A percentile compares a stretch with the other conserved stretches of the same genome.
Conservation (phyloP, 2,797 vertebrate species). For the Rhabdomys pumilio region DNA sequence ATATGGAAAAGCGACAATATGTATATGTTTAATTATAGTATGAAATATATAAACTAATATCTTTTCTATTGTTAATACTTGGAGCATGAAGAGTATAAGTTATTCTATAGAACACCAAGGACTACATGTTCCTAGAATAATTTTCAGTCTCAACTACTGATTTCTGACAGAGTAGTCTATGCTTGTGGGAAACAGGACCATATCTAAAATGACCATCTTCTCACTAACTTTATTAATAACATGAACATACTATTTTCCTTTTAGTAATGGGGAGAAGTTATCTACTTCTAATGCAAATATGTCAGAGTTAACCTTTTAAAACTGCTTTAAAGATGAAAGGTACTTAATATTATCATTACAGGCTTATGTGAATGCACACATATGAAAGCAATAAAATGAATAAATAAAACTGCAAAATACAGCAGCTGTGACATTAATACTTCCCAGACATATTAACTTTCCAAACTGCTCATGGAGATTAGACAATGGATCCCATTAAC, state of each 20-base stretch:
- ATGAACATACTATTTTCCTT: not conserved
- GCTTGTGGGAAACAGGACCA: not conserved
- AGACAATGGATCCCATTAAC: conserved; percentile 59
- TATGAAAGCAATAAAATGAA: conserved; percentile 23
- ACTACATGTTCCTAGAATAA: not conserved
- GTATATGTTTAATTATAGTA: not conserved
- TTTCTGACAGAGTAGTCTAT: not conserved
- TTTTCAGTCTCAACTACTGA: not conserved
- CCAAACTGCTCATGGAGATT: conserved; percentile 61
- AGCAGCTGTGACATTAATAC: conserved; percentile 21
- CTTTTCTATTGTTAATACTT: not conserved
- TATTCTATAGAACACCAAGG: not conserved
- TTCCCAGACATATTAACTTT: conserved; percentile 43
- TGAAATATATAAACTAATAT: not conserved
- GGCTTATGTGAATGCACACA: not conserved
- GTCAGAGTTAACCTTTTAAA: not conserved
- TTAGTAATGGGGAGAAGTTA: conserved; percentile 35
- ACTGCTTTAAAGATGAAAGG: conserved; percentile 17
- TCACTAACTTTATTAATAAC: not conserved
- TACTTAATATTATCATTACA: not conserved
- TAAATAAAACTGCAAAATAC: conserved; percentile 51
- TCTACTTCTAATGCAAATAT: not conserved
- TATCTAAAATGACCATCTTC: not conserved
- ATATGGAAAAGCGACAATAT: not conserved
- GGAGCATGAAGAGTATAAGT: not conserved